Evolutionary conservation across 2,888 invertebrate species (phyloP).

Genomic region (Tanypteryx hageni): DNA sequence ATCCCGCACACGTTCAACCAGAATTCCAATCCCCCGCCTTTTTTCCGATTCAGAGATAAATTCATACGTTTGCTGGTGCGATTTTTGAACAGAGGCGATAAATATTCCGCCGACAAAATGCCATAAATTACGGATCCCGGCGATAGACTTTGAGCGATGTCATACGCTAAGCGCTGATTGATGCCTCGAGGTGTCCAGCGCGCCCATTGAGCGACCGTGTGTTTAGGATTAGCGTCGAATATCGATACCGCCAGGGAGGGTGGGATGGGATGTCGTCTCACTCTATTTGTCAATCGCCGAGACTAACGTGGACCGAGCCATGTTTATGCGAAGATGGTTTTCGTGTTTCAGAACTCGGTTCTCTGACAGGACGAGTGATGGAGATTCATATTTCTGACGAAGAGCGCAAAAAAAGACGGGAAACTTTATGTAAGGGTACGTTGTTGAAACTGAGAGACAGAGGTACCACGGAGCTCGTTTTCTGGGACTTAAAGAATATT

Average conservation of each 20-base stretch:
- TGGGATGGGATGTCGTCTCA: neutral
- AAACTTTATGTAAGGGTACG: neutral
- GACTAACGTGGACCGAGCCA: neutral
- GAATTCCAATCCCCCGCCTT: neutral
- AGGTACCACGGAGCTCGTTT: no score
- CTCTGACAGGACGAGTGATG: slow-evolving; percentile 44
- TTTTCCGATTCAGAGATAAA: neutral
- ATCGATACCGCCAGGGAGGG: slow-evolving; percentile 10
- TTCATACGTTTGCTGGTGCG: neutral
- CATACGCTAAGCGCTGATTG: slow-evolving; percentile 50
- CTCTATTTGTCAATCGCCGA: slow-evolving; percentile 45
- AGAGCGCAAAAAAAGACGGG: neutral
- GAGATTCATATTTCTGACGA: neutral
- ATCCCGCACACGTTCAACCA: neutral
- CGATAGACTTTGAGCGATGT: slow-evolving; percentile 35
- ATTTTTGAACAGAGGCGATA: neutral
- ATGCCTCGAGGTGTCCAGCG: neutral
- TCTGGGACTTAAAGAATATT: no score
- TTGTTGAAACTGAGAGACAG: no score
- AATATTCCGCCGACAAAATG: neutral
- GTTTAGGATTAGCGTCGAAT: slow-evolving; percentile 53
- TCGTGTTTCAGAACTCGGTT: neutral
- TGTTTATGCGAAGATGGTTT: slow-evolving; percentile 55
- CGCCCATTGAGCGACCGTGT: slow-evolving; percentile 36
- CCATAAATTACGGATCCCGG: slow-evolving; percentile 43